Percentiles rank a stretch among this genome's conserved stretches.
Conservation (phyloP, 2,888 invertebrate species). For the Sinelater perroti region DNA sequence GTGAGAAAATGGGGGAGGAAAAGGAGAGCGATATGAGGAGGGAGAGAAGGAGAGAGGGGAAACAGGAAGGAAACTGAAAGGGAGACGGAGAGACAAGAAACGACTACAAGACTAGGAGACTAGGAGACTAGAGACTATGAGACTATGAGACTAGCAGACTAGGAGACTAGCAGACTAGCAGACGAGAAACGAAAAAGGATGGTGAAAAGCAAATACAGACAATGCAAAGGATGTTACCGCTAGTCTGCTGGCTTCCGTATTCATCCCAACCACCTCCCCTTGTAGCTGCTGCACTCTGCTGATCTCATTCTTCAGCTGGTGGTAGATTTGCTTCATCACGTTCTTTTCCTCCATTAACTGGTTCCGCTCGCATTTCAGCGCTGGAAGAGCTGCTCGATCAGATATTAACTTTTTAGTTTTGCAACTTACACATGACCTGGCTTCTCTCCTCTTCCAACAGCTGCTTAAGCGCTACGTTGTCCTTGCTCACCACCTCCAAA, state of each 20-base stretch:
- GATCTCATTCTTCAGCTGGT: slow-evolving; percentile 53
- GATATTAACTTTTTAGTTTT: not conserved
- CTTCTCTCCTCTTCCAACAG: slow-evolving; percentile 50
- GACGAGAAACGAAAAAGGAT: not conserved
- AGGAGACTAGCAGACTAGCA: not conserved
- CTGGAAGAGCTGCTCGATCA: slow-evolving; percentile 36
- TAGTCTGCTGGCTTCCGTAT: slow-evolving; percentile 54
- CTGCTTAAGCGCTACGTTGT: slow-evolving; percentile 46
- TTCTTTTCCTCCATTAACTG: slow-evolving; percentile 56
- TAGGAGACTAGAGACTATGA: too few species aligned
- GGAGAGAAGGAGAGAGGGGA: not conserved
- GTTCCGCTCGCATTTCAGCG: slow-evolving; percentile 52
- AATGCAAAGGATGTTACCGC: too few species aligned
- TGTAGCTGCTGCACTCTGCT: slow-evolving; percentile 52
- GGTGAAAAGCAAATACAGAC: not conserved
- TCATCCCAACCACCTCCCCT: slow-evolving; percentile 51
- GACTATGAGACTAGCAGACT: not conserved
- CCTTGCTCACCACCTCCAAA: slow-evolving; percentile 45
- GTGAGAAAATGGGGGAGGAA: slow-evolving; percentile 1
- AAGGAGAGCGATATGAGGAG: not conserved
- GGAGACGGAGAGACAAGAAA: too few species aligned
- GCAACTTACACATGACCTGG: slow-evolving; percentile 46
- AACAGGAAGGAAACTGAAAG: not conserved
- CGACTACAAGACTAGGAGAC: too few species aligned
- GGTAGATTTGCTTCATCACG: slow-evolving; percentile 53